phyloP scores from a whole-genome alignment of 2,797 vertebrate genomes.

The Nannoperca australis region DNA sequence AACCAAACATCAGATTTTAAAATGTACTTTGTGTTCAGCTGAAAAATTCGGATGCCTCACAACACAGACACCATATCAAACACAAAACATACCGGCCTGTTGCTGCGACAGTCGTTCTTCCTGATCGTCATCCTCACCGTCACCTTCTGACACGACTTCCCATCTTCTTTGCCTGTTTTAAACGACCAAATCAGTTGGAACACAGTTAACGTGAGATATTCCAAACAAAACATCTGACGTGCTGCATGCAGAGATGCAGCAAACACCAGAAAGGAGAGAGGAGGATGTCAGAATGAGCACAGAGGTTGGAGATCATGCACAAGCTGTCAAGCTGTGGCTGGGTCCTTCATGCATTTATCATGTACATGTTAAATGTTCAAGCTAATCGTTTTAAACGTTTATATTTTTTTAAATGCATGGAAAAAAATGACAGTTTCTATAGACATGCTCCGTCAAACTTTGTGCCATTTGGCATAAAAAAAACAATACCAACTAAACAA shows the following conservation, averaged over 20 bases:
- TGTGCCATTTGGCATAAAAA: background rate
- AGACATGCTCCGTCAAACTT: slow-evolving; percentile 8
- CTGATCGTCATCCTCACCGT: slow-evolving; percentile 98
- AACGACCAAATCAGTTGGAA: slow-evolving; percentile 14
- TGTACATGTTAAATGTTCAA: background rate
- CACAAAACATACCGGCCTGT: slow-evolving; percentile 89
- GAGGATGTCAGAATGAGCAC: background rate
- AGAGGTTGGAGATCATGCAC: slow-evolving; percentile 42
- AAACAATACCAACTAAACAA: background rate
- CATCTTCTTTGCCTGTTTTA: slow-evolving; percentile 95
- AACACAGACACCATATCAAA: background rate
- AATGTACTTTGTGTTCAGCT: background rate
- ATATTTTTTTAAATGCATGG: background rate
- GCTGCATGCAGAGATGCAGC: background rate
- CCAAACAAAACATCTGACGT: background rate
- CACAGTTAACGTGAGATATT: background rate
- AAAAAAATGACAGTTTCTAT: background rate
- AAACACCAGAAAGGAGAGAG: slow-evolving; percentile 3
- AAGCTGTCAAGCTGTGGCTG: slow-evolving; percentile 1
- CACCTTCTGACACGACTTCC: slow-evolving; percentile 98
- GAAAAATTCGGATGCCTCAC: background rate
- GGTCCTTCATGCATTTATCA: slow-evolving; percentile 26
- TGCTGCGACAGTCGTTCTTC: slow-evolving; percentile 97
- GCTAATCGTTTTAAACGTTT: slow-evolving; percentile 1
- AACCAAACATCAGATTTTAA: background rate